A percentile compares a stretch with the other conserved stretches of the same genome.
phyloP scores from a whole-genome alignment of 2,888 invertebrate genomes.

The Nomada ruficornis region DNA sequence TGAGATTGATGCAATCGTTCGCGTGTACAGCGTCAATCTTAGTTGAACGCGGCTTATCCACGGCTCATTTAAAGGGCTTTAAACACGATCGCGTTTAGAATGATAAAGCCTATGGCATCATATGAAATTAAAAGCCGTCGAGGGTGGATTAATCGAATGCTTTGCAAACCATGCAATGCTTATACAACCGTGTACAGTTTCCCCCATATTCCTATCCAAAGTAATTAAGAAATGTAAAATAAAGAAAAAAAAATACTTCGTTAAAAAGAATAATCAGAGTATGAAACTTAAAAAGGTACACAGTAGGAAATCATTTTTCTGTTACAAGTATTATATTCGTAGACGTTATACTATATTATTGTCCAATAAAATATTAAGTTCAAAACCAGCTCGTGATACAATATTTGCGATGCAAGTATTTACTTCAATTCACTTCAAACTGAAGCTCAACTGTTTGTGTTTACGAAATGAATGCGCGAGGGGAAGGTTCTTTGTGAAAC shows the following conservation, averaged over 20 bases:
- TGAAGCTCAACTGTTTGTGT: conserved; percentile 35
- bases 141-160: conserved; percentile 12
- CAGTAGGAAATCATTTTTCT: too few relatives aligned
- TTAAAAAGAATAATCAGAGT: too few relatives aligned
- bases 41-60: conserved; percentile 21
- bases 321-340: too few relatives aligned
- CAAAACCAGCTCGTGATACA: too few relatives aligned
- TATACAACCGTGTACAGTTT: too few relatives aligned
- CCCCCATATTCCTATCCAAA: too few relatives aligned
- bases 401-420: neutral
- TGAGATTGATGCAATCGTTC: conserved; percentile 50
- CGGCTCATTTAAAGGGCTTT: conserved; percentile 33
- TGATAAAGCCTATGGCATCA: conserved; percentile 12
- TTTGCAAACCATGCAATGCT: neutral
- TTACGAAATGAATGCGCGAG: conserved; percentile 22
- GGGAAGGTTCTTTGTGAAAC: conserved; percentile 4
- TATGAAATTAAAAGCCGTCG: conserved; percentile 13
- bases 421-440: neutral
- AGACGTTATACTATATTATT: too few relatives aligned
- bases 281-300: too few relatives aligned
- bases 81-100: conserved; percentile 18
- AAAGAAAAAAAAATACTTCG: neutral
- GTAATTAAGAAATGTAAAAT: too few relatives aligned
- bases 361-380: too few relatives aligned
- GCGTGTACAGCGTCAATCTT: conserved; percentile 34